These are phyloP conservation scores for Drosophila varians DNA, from an alignment of 1,140 invertebrate genomes.

Conservation along the genomic window DNA sequence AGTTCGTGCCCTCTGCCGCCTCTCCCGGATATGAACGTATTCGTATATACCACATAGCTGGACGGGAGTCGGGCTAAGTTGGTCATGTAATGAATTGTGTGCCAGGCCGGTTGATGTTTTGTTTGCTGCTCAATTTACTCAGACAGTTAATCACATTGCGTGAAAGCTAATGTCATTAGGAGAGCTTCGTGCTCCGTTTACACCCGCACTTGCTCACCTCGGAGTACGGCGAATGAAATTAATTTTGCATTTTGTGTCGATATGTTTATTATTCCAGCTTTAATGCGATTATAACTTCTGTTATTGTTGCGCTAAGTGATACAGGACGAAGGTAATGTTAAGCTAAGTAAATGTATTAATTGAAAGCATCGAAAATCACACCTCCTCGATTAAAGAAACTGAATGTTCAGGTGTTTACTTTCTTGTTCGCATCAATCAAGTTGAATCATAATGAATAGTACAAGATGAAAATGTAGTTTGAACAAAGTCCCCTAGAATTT, in stretches of 20 bases:
- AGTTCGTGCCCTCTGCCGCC: constrained; percentile 40
- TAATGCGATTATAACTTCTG: neutral
- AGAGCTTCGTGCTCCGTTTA: constrained; percentile 19
- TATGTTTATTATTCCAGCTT: constrained; percentile 12
- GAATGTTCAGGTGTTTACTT: too few relatives aligned
- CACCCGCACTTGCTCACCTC: neutral
- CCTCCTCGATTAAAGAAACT: neutral
- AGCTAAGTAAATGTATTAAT: neutral
- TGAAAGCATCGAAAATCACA: neutral
- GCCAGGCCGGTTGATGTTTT: constrained; percentile 39
- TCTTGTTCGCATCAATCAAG: neutral
- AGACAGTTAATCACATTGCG: constrained; percentile 52
- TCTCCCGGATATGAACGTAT: constrained; percentile 5
- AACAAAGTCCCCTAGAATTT: constrained; percentile 16
- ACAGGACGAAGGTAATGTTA: neutral
- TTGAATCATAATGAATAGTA: too few relatives aligned
- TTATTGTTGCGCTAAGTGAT: neutral
- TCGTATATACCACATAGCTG: constrained; percentile 1
- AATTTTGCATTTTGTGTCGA: constrained; percentile 10
- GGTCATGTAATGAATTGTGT: constrained; percentile 60
- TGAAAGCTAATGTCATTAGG: constrained; percentile 46
- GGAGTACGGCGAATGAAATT: constrained; percentile 21
- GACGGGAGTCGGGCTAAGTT: constrained; percentile 5
- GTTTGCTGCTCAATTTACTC: constrained; percentile 47
- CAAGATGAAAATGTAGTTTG: too few relatives aligned